Evolutionary conservation across 2,113 vertebrate species (phyloP).

Genomic region (Lampris megalopsis): DNA sequence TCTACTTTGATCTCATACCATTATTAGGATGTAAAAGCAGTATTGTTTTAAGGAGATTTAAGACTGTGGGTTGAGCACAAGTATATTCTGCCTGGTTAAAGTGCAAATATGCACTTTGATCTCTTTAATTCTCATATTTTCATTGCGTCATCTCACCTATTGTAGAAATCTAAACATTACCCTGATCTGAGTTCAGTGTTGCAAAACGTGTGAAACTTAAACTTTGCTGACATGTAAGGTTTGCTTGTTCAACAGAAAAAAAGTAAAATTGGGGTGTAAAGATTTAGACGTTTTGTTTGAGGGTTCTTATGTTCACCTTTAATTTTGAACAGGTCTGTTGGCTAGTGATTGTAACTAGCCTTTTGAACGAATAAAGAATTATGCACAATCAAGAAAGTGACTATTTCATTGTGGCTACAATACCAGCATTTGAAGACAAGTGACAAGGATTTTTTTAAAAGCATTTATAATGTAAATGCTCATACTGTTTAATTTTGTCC

Average conservation of each 20-base stretch:
- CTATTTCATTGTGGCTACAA: conserved; percentile 5
- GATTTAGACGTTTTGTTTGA: conserved; percentile 43
- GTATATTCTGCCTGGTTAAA: conserved; percentile 26
- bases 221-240: conserved; percentile 36
- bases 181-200: conserved; percentile 54
- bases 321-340: conserved; percentile 59
- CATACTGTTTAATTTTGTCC: conserved; percentile 17
- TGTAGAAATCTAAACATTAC: conserved; percentile 33
- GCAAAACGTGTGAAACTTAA: conserved; percentile 48
- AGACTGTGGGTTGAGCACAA: conserved; percentile 14
- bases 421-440: no score
- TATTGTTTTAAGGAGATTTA: conserved; percentile 51
- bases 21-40: conserved; percentile 46
- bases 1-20: conserved; percentile 12
- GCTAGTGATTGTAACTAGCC: conserved; percentile 61
- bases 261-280: conserved; percentile 33
- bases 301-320: conserved; percentile 55
- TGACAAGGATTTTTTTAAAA: not conserved
- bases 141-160: conserved; percentile 13
- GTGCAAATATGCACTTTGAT: conserved; percentile 38
- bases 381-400: conserved; percentile 67
- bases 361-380: conserved; percentile 78
- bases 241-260: conserved; percentile 35
- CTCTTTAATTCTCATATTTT: conserved; percentile 17
- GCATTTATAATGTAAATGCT: no score